Base-by-base conservation (phyloP, 1,140 invertebrate genomes). In the Sitophilus oryzae region DNA sequence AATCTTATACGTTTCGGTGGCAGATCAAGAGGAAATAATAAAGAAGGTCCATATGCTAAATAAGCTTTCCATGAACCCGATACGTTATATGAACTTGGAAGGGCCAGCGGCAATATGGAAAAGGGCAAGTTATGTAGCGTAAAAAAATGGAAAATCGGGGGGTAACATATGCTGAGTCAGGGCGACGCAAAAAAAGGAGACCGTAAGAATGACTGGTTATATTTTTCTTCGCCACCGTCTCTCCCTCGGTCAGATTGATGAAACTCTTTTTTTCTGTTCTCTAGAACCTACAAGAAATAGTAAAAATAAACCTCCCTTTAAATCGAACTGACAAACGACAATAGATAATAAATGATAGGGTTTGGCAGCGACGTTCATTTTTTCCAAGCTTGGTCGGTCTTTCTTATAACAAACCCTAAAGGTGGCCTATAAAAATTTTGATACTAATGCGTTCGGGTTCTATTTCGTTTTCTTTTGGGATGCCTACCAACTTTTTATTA, bases 251-350 rank as follows among this genome's bases (percentile, higher is more conserved):
- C 61, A 64, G 60, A 64, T 64, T 64, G 63, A 64, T 64, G 63
- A 58, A 58, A 60, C 48, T 62, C 58, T 64, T 62, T 64, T 30
- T n/a, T n/a, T n/a, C n/a, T n/a, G n/a, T n/a, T n/a, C n/a, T n/a
- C n/a, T 62, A 37, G 58, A 57, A 62, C 58, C 60, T 62, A 64
- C 60, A 64, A 64, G 63, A 64, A 64, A 64, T 64, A 56, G 63
- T 62, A 64, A 62, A 65, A 65, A 65, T 65, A 65, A 65, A 65
- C 60, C 63, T 60, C 61, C 52, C 50, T 55, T 55, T 55, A 63
- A 62, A 65, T 62, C 56, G 63, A 63, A 62, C 60, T 58, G 63
- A 61, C 63, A 63, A 62, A 60, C 56, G 56, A 63, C 63, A 65
- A 63, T 59, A 30, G 63, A 63, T 65, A 60, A 65, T 65, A 65